phyloP scores from a whole-genome alignment of 1,140 invertebrate species.

The Oncopodura yosiiana region DNA sequence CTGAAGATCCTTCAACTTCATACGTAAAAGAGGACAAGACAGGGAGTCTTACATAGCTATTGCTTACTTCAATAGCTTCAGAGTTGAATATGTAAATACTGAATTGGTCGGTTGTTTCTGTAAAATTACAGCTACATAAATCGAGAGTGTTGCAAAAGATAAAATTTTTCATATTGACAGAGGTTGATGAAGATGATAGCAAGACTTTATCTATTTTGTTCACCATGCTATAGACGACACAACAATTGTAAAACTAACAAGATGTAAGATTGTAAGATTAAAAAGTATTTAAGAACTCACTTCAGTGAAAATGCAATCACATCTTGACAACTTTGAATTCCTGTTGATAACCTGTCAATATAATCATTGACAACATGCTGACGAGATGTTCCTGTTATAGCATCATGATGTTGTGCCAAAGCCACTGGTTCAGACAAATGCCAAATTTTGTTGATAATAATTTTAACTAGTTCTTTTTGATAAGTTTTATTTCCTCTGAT shows the following conservation, averaged over 20 bases:
- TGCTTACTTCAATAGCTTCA: slow-evolving; percentile 49
- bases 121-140: slow-evolving; percentile 50
- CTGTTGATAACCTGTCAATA: slow-evolving; percentile 52
- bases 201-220: no score
- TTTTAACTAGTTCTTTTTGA: no score
- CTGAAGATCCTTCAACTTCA: slow-evolving; percentile 46
- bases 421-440: slow-evolving; percentile 52
- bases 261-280: no score
- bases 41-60: slow-evolving; percentile 60
- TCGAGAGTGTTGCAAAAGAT: slow-evolving; percentile 54
- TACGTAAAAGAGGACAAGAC: slow-evolving; percentile 49
- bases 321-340: slow-evolving; percentile 47
- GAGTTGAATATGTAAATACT: slow-evolving; percentile 71
- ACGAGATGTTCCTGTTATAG: slow-evolving; percentile 72
- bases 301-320: slow-evolving; percentile 42
- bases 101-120: slow-evolving; percentile 53
- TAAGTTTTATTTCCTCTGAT: no score
- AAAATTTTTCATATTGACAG: slow-evolving; percentile 31
- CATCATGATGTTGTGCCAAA: slow-evolving; percentile 84
- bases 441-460: slow-evolving; percentile 36
- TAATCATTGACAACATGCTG: slow-evolving; percentile 82
- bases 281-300: slow-evolving; percentile 36
- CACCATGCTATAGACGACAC: no score
- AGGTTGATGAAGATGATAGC: no score
- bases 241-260: no score